phyloP scores from a whole-genome alignment of 2,888 invertebrate species.

The Xestoiulus laeticollis region DNA sequence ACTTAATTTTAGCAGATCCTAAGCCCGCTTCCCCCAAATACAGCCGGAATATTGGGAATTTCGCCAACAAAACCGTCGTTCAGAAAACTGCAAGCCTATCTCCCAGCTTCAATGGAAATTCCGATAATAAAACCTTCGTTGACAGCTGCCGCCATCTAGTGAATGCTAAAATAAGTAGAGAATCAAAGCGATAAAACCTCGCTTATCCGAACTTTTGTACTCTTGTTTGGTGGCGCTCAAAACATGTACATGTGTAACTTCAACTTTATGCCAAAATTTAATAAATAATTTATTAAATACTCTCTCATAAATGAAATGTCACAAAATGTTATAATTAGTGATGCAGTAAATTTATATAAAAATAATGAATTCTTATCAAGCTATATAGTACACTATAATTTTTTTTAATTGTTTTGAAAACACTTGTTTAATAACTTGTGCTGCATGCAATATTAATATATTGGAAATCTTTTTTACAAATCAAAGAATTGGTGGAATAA shows the following conservation, averaged over 20 bases:
- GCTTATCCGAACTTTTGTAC: not conserved
- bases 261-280: not conserved
- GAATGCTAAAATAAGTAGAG: not conserved
- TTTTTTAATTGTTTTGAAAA: too few relatives aligned
- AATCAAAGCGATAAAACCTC: not conserved
- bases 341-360: too few relatives aligned
- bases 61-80: not conserved
- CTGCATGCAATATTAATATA: too few relatives aligned
- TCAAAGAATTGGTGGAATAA: too few relatives aligned
- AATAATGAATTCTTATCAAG: too few relatives aligned
- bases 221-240: not conserved
- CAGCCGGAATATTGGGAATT: constrained; percentile 32
- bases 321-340: too few relatives aligned
- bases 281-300: too few relatives aligned
- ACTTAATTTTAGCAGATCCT: constrained; percentile 13
- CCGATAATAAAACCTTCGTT: not conserved
- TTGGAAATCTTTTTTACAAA: too few relatives aligned
- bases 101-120: not conserved
- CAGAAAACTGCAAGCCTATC: not conserved
- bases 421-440: too few relatives aligned
- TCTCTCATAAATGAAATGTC: too few relatives aligned
- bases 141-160: not conserved
- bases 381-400: too few relatives aligned
- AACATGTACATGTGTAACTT: not conserved
- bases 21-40: not conserved